phyloP scores from a whole-genome alignment of 2,113 vertebrate species.

The Lagopus leucura region DNA sequence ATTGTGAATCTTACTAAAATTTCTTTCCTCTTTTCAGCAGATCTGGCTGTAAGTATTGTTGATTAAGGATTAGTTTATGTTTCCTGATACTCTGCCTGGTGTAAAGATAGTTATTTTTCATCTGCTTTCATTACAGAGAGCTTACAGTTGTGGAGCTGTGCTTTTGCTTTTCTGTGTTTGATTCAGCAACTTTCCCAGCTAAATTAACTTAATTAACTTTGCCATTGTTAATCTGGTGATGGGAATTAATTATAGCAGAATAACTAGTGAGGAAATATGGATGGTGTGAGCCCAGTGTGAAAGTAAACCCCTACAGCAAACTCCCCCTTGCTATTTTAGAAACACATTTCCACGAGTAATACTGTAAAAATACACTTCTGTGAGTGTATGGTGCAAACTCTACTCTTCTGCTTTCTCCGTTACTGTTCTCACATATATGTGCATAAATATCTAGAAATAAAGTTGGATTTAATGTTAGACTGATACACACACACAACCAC shows the following conservation, averaged over 20 bases:
- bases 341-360: background rate
- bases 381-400: background rate
- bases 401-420: background rate
- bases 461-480: background rate
- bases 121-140: background rate
- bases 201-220: background rate
- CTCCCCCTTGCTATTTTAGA: background rate
- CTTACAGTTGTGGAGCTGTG: background rate
- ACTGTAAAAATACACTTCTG: background rate
- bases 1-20: background rate
- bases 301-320: background rate
- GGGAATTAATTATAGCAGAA: constrained; percentile 7
- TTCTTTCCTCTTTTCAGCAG: background rate
- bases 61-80: background rate
- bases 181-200: background rate
- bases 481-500: background rate
- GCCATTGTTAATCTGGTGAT: background rate
- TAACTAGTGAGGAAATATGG: constrained; percentile 6
- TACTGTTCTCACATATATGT: background rate
- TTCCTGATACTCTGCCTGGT: background rate
- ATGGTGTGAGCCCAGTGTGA: background rate
- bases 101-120: constrained; percentile 21
- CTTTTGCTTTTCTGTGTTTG: constrained; percentile 3
- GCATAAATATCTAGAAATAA: background rate
- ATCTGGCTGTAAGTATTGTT: background rate